These are phyloP conservation scores for Drosophila emarginata DNA, from an alignment of 2,888 invertebrate genomes.

Conservation along the genomic window DNA sequence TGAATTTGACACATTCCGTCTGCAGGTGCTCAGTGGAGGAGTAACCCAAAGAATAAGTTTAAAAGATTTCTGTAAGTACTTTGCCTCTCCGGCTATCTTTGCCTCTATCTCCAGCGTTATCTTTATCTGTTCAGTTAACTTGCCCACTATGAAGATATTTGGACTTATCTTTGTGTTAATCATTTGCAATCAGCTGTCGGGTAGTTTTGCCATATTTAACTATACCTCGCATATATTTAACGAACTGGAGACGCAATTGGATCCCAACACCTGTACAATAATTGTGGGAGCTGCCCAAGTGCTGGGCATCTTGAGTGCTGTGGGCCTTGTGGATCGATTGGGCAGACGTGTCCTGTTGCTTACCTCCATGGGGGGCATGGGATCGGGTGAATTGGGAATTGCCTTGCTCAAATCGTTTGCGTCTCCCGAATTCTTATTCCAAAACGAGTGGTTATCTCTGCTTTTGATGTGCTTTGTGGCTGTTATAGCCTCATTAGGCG, in stretches of 20 bases:
- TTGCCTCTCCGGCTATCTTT: neutral
- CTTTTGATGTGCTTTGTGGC: constrained; percentile 68
- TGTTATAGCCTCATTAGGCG: constrained; percentile 67
- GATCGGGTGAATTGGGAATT: constrained; percentile 61
- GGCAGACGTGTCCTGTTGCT: constrained; percentile 72
- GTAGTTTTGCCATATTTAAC: constrained; percentile 73
- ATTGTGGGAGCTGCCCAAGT: constrained; percentile 71
- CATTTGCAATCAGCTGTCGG: constrained; percentile 70
- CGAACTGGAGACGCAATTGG: constrained; percentile 60
- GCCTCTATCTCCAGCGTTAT: neutral
- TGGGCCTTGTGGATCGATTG: constrained; percentile 65
- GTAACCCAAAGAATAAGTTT: constrained; percentile 43
- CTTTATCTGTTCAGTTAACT: constrained; percentile 49
- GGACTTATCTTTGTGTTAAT: constrained; percentile 59
- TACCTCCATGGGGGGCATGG: constrained; percentile 66
- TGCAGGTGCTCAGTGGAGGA: constrained; percentile 55
- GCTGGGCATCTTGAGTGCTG: constrained; percentile 63
- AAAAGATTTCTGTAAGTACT: constrained; percentile 72
- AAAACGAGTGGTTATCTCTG: constrained; percentile 70
- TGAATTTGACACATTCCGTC: constrained; percentile 63
- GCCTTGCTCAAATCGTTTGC: constrained; percentile 61
- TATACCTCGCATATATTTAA: constrained; percentile 76
- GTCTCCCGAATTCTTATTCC: constrained; percentile 44
- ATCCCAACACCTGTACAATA: constrained; percentile 72
- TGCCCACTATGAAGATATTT: constrained; percentile 63